Conservation (phyloP, 2,888 invertebrate species). For the Parapristionchus giblindavisi region DNA sequence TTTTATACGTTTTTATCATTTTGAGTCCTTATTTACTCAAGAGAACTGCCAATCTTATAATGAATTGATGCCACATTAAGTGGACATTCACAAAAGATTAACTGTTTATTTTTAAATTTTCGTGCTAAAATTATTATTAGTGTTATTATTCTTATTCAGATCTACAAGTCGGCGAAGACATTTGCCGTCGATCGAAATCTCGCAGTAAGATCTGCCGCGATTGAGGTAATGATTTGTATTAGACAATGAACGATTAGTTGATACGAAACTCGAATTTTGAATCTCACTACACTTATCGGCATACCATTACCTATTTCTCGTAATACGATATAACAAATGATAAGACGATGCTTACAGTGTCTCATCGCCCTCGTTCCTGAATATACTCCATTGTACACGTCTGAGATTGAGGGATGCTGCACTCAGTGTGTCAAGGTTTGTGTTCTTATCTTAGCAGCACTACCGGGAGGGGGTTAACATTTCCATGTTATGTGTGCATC, state of each 20-base stretch:
- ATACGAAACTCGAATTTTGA: too few relatives aligned
- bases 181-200: slow-evolving; percentile 89
- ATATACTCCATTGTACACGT: slow-evolving; percentile 83
- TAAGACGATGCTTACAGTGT: slow-evolving; percentile 75
- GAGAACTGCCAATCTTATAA: background rate
- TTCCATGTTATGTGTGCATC: too few relatives aligned
- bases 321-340: background rate
- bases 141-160: too few relatives aligned
- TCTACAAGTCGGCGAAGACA: slow-evolving; percentile 87
- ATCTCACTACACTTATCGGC: too few relatives aligned
- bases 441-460: too few relatives aligned
- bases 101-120: background rate
- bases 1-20: background rate
- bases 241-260: too few relatives aligned
- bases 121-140: too few relatives aligned
- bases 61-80: background rate
- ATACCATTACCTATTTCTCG: background rate
- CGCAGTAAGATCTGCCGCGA: slow-evolving; percentile 91
- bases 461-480: too few relatives aligned
- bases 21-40: background rate
- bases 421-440: slow-evolving; percentile 60
- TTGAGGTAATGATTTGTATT: slow-evolving; percentile 77
- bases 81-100: background rate
- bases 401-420: slow-evolving; percentile 61
- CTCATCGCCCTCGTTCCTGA: slow-evolving; percentile 88